Base-by-base conservation (phyloP, 92 coral and sea anemone species). In the Actinernus sp. region DNA sequence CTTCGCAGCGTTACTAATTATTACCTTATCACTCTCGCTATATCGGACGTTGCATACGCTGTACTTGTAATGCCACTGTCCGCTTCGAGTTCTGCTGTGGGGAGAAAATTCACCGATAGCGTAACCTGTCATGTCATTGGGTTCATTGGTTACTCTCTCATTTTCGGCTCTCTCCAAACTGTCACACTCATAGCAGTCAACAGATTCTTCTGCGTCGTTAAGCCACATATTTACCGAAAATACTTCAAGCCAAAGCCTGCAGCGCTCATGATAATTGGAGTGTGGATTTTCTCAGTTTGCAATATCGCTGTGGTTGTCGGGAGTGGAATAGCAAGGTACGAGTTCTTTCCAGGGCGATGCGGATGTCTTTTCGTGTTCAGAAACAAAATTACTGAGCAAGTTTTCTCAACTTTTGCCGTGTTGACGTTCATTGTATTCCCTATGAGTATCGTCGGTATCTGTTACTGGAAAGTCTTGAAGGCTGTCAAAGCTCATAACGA, bases 151-250 rank as follows among this genome's bases (percentile, higher is more conserved):
- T 17, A 45, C 0, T 3, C 50, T 9, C 27, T 59, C 2, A 25
- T 71, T 0, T 58, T 43, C 46, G 69, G 79, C 6, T 40, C 79
- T 11, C 53, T 59, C 0, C 79, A 43, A 20, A 71, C 78, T 6
- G 58, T 58, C 6, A 17, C 58, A 3, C 34, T 71, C 20, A 45
- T 71, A 4, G 59, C 79, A 1, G 50, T 71, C 25, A 71, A 71
- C 31, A 26, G 79, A 23, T 71, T 58, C 36, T 71, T 71, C 61
- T 71, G 79, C 22, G 55, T 71, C 26, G 68, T 26, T 12, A 58
- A 45, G 20, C 79, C 68, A 0, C 24, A 23, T 2, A 16, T 71
- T 33, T 71, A 71, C 61, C 58, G 69, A 1, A 71, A 71, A 30
- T 30, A 24, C 33, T 71, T 71, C 50, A 71, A 47, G 44, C 58